phyloP scores from a whole-genome alignment of 2,888 invertebrate species.

The Habrosyne pyritoides region DNA sequence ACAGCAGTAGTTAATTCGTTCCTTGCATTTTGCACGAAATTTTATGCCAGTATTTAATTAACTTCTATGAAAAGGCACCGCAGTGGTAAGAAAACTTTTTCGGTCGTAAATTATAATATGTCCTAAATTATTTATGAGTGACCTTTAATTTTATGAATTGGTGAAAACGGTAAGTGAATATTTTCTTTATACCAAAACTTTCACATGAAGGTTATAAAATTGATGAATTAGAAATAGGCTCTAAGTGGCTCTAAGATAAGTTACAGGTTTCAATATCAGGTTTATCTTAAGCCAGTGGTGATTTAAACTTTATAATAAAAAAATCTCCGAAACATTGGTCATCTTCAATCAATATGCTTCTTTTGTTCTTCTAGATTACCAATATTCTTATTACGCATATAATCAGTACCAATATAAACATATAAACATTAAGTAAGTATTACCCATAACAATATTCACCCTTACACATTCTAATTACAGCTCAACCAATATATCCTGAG shows the following conservation, averaged over 20 bases:
- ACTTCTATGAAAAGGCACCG: constrained; percentile 58
- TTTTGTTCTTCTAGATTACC: not conserved
- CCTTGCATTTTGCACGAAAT: constrained; percentile 73
- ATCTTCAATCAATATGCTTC: not conserved
- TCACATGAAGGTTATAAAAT: not conserved
- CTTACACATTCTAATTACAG: constrained; percentile 35
- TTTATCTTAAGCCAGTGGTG: no score
- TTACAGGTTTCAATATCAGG: no score
- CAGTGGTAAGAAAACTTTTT: constrained; percentile 52
- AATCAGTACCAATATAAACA: constrained; percentile 3
- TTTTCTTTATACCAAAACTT: not conserved
- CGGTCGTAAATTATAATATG: not conserved
- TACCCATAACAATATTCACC: constrained; percentile 25
- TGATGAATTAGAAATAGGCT: not conserved
- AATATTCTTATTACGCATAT: not conserved
- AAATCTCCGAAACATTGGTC: no score
- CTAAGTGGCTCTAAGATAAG: no score
- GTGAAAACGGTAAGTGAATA: not conserved
- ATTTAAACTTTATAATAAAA: no score
- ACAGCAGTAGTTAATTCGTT: constrained; percentile 43
- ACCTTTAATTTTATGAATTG: not conserved
- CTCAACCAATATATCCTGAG: constrained; percentile 8
- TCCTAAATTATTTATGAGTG: not conserved
- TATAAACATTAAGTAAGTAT: no score
- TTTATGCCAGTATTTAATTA: constrained; percentile 69